Evolutionary conservation across 2,797 vertebrate species (phyloP), one percentile per base, ranked within the genome.

Genomic region (Eospalax fontanierii): DNA sequence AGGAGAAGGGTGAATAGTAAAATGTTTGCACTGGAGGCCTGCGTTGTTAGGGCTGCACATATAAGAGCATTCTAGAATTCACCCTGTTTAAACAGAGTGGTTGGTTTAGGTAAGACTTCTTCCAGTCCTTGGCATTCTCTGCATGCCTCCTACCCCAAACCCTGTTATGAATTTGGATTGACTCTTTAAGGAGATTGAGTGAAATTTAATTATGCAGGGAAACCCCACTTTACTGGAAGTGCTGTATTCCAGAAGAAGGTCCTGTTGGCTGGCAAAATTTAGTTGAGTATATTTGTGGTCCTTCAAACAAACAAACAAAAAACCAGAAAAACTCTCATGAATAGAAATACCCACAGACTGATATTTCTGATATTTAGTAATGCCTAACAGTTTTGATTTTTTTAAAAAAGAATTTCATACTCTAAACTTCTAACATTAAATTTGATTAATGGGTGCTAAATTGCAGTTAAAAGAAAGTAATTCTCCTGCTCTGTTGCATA

Each of bases 311-410:
- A 50, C 6, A 50, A 6, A 54, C 9, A 54, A 54, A 54, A 54
- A 54, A 54, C n/a, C n/a, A n/a, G n/a, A 91, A 74, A 92, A 91
- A 59, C 35, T 26, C 81, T 95, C 50, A 75, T 87, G 68, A 50
- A 30, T 89, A 93, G 78, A 89, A 91, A 78, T 92, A 78, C 54
- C 46, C 82, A 66, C 85, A 97, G 57, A 89, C 19, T 33, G 46
- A 71, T 76, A 65, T n/a, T n/a, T n/a, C n/a, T n/a, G n/a, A 15
- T 59, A 21, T 65, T 94, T 92, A 93, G 46, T 87, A 76, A 68
- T 93, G 63, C 46, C 11, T 46, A 46, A 46, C 50, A 54, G 50
- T 71, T 91, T 96, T 59, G 84, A 40, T 24, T 35, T 18, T 35
- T 74, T 46, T 38, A 61, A 61, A n/a, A 73, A 84, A 68, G 75